A percentile compares a stretch with the other conserved stretches of the same genome.
These are phyloP conservation scores for Oxygymnocypris stewartii DNA, from an alignment of 2,113 vertebrate species.

Conservation along the genomic window DNA sequence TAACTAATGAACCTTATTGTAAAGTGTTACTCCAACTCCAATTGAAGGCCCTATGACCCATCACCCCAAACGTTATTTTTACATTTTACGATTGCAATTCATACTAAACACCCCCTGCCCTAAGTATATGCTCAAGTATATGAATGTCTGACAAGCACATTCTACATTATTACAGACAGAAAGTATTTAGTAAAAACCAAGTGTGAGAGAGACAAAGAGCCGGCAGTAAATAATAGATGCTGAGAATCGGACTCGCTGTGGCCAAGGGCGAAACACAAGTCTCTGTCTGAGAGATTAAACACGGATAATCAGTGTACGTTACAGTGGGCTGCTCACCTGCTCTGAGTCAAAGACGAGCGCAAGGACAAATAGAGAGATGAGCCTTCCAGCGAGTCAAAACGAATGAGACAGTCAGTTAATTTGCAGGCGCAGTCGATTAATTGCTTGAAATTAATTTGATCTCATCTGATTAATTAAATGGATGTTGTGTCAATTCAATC, in stretches of 20 bases:
- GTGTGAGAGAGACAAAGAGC: slow-evolving; percentile 48
- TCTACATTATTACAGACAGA: slow-evolving; percentile 33
- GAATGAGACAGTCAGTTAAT: slow-evolving; percentile 3
- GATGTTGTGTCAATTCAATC: not conserved
- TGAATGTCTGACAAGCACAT: slow-evolving; percentile 44
- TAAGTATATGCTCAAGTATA: too few relatives aligned
- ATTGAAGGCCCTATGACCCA: too few relatives aligned
- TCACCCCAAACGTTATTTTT: too few relatives aligned
- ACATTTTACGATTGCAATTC: too few relatives aligned
- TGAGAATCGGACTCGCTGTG: slow-evolving; percentile 50
- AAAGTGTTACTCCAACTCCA: too few relatives aligned
- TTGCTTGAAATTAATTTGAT: slow-evolving; percentile 1
- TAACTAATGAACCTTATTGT: too few relatives aligned
- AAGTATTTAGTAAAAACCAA: slow-evolving; percentile 48
- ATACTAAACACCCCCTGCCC: too few relatives aligned
- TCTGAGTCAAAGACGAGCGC: slow-evolving; percentile 53
- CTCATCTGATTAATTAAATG: slow-evolving; percentile 12
- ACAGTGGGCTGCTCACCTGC: slow-evolving; percentile 54
- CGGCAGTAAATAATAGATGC: slow-evolving; percentile 70
- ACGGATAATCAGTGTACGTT: slow-evolving; percentile 68
- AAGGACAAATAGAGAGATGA: slow-evolving; percentile 62
- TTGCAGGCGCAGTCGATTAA: slow-evolving; percentile 16
- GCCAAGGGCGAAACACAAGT: slow-evolving; percentile 42
- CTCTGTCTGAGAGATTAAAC: slow-evolving; percentile 48
- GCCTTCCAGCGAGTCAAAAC: slow-evolving; percentile 27